phyloP scores from a whole-genome alignment of 2,113 vertebrate species.

The Vulpes lagopus region DNA sequence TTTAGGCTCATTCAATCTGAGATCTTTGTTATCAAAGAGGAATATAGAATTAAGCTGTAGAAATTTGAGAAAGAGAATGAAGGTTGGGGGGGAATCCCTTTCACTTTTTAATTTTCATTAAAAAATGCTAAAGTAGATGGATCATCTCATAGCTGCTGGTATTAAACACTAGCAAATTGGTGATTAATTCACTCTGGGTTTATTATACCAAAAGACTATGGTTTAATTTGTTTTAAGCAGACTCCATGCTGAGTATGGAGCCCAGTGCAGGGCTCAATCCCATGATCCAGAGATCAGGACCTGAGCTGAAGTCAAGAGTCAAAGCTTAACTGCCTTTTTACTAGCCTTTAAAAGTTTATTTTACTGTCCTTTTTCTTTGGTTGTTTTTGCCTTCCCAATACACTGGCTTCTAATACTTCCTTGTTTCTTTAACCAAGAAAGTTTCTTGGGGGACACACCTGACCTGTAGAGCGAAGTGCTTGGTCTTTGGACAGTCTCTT shows the following conservation, averaged over 20 bases:
- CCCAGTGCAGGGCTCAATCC: too few relatives aligned
- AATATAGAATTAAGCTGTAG: not conserved
- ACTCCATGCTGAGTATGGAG: too few relatives aligned
- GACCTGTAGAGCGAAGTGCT: not conserved
- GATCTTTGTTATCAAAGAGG: not conserved
- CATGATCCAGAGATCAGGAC: not conserved
- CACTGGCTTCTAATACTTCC: not conserved
- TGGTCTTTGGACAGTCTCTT: not conserved
- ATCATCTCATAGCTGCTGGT: not conserved
- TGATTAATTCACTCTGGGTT: constrained; percentile 59
- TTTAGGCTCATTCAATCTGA: not conserved
- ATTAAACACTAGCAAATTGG: constrained; percentile 10
- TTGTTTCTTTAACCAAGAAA: not conserved
- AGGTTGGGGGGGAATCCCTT: constrained; percentile 18
- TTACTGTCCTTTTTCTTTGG: not conserved
- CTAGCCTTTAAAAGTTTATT: not conserved
- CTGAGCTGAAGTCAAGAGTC: not conserved
- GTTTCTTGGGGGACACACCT: not conserved
- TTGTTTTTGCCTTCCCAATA: not conserved
- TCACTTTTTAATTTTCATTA: constrained; percentile 56
- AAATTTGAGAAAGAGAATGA: not conserved
- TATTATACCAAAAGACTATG: constrained; percentile 25
- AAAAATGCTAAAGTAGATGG: constrained; percentile 31
- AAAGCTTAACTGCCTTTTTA: not conserved
- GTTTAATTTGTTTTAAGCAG: not conserved